phyloP scores from a whole-genome alignment of 2,797 vertebrate genomes.

The Sorex maritimensis region DNA sequence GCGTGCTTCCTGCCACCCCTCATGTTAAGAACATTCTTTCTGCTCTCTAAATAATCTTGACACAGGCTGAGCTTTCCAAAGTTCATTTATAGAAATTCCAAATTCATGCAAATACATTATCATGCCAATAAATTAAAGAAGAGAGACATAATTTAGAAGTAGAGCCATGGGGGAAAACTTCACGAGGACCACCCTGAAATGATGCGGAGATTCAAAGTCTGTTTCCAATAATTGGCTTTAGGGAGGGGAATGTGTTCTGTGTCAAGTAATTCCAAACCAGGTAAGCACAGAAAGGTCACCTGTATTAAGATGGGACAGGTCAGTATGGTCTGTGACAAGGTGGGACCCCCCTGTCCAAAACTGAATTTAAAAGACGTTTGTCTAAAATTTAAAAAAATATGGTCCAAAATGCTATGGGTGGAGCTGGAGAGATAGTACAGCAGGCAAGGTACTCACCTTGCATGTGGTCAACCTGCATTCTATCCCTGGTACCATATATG shows the following conservation, averaged over 20 bases:
- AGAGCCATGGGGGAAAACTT: neutral
- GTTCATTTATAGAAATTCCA: conserved; percentile 45
- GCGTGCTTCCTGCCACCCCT: neutral
- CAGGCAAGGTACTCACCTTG: too few species aligned
- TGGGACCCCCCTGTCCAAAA: neutral
- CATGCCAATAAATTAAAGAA: conserved; percentile 25
- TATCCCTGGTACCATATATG: too few species aligned
- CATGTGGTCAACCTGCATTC: too few species aligned
- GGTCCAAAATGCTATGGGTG: too few species aligned
- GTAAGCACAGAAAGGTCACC: neutral
- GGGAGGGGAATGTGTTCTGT: neutral
- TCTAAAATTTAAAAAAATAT: neutral
- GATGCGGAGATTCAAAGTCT: neutral
- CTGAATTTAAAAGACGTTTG: neutral
- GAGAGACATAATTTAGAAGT: conserved; percentile 30
- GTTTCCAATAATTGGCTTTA: neutral
- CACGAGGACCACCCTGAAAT: neutral
- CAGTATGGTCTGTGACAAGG: neutral
- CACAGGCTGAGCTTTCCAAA: neutral
- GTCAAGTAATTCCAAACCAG: conserved; percentile 19
- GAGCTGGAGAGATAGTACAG: neutral
- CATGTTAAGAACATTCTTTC: conserved; percentile 32
- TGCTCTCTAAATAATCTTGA: conserved; percentile 16
- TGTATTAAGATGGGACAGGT: neutral
- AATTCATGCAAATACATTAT: conserved; percentile 32